phyloP scores from a whole-genome alignment of 1,140 invertebrate genomes.

The Bombus confusus region DNA sequence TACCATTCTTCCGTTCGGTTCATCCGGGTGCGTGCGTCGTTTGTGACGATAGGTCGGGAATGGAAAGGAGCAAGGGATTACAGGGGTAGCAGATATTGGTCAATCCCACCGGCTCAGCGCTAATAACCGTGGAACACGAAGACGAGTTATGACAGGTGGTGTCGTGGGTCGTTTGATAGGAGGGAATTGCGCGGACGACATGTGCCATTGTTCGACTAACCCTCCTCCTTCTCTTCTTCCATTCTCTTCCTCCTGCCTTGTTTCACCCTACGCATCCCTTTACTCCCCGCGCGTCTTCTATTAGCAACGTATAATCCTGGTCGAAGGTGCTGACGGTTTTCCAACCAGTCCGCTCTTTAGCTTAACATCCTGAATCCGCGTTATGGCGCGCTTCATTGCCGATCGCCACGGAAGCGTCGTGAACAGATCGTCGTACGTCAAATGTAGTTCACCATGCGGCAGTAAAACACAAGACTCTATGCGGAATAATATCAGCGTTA shows the following conservation, averaged over 20 bases:
- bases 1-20: not conserved
- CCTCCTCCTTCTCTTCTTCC: not conserved
- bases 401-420: not conserved
- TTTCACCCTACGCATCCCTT: not conserved
- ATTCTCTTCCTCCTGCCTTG: not conserved
- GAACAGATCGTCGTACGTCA: conserved; percentile 1
- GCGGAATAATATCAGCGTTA: conserved; percentile 56
- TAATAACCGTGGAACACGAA: conserved; percentile 72
- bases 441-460: conserved; percentile 10
- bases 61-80: conserved; percentile 32
- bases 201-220: conserved; percentile 70
- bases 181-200: conserved; percentile 59
- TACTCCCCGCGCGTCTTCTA: conserved; percentile 42
- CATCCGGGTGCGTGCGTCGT: not conserved
- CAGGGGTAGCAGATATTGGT: conserved; percentile 49
- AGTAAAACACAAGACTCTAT: conserved; percentile 47
- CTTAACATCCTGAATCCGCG: not conserved
- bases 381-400: conserved; percentile 1
- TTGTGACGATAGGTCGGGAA: not conserved
- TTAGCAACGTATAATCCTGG: conserved; percentile 40
- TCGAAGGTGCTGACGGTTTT: conserved; percentile 42
- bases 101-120: conserved; percentile 62
- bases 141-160: conserved; percentile 69
- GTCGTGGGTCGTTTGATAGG: conserved; percentile 60
- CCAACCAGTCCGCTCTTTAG: not conserved